Evolutionary conservation across 2,113 vertebrate genomes (phyloP).

Genomic region (Misgurnus mizolepis): DNA sequence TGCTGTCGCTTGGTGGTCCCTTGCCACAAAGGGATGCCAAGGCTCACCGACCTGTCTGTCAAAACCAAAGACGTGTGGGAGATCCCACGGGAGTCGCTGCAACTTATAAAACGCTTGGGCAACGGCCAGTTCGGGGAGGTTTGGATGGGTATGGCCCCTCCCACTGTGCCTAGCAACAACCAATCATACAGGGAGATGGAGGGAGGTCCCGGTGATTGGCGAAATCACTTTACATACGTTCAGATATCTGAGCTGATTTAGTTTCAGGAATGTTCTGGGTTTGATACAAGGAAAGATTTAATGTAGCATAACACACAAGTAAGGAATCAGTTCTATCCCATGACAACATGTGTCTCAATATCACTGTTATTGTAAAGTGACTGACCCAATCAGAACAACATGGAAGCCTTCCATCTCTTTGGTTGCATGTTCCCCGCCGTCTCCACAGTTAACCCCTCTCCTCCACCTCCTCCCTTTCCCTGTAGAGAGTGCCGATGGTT

Average conservation of each 20-base stretch:
- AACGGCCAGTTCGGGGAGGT: conserved; percentile 99
- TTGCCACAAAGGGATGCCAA: conserved; percentile 97
- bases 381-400: background rate
- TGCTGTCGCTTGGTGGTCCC: conserved; percentile 97
- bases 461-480: conserved; percentile 79
- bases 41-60: conserved; percentile 96
- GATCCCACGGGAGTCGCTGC: conserved; percentile 94
- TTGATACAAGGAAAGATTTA: background rate
- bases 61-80: conserved; percentile 99
- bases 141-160: conserved; percentile 95
- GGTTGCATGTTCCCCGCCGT: conserved; percentile 81
- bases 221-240: background rate
- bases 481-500: conserved; percentile 97
- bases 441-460: conserved; percentile 81
- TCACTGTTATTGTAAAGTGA: background rate
- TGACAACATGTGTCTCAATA: no score
- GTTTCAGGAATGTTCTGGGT: background rate
- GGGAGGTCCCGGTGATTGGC: conserved; percentile 58
- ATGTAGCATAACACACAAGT: no score
- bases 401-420: conserved; percentile 67
- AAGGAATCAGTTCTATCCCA: no score
- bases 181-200: conserved; percentile 71
- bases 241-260: background rate
- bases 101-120: conserved; percentile 97
- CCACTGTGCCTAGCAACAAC: conserved; percentile 57